Evolutionary conservation across 2,888 invertebrate species (phyloP).

Genomic region (Drosophila borealis): DNA sequence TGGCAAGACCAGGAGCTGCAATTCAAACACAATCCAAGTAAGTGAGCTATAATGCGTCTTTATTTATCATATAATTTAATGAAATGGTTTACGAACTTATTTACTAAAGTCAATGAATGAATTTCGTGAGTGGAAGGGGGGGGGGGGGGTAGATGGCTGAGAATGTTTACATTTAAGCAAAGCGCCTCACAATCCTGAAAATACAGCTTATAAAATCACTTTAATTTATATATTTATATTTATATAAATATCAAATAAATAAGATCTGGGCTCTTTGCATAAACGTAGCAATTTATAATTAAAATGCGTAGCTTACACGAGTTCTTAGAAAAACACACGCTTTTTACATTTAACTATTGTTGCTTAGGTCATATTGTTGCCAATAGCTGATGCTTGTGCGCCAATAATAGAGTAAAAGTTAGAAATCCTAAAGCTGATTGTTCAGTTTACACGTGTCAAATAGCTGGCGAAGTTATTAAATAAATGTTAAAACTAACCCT

Average conservation of each 20-base stretch:
- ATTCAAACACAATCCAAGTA: constrained; percentile 74
- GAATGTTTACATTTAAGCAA: constrained; percentile 29
- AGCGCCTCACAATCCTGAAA: constrained; percentile 4
- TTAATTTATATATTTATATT: constrained; percentile 4
- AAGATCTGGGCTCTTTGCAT: constrained; percentile 6
- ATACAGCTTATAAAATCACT: constrained; percentile 23
- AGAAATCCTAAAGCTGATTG: background rate
- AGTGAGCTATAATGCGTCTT: constrained; percentile 64
- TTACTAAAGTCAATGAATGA: constrained; percentile 49
- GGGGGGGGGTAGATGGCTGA: constrained; percentile 1
- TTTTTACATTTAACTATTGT: background rate
- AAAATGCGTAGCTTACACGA: constrained; percentile 26
- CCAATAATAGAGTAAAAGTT: background rate
- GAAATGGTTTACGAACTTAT: constrained; percentile 44
- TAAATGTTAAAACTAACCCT: background rate
- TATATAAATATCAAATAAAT: constrained; percentile 3
- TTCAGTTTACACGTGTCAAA: constrained; percentile 1
- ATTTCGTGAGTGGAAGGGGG: constrained; percentile 9
- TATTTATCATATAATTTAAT: constrained; percentile 57
- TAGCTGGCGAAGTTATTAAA: background rate
- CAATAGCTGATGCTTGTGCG: constrained; percentile 4
- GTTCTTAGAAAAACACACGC: constrained; percentile 7
- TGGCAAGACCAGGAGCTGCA: constrained; percentile 66
- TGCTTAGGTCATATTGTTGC: background rate
- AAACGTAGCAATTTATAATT: constrained; percentile 26